phyloP scores from a whole-genome alignment of 2,113 vertebrate genomes.

The Hypanus sabinus region DNA sequence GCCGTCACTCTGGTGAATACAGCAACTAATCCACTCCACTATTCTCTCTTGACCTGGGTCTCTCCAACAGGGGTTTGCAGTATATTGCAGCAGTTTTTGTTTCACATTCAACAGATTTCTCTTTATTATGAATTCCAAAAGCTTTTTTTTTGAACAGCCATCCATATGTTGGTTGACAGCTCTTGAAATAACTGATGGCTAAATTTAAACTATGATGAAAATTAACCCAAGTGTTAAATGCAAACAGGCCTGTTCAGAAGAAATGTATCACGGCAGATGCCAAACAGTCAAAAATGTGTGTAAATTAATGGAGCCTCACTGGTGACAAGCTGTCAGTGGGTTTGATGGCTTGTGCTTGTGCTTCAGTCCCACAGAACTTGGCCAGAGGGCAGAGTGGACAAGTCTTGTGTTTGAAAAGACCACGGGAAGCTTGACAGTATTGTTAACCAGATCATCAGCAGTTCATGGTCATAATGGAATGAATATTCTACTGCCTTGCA shows the following conservation, averaged over 20 bases:
- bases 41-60: slow-evolving; percentile 60
- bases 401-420: slow-evolving; percentile 74
- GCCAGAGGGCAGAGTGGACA: slow-evolving; percentile 73
- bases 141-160: slow-evolving; percentile 53
- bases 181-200: slow-evolving; percentile 89
- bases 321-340: slow-evolving; percentile 74
- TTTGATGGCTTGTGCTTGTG: slow-evolving; percentile 66
- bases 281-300: slow-evolving; percentile 82
- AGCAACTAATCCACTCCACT: slow-evolving; percentile 71
- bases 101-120: slow-evolving; percentile 71
- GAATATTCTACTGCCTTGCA: slow-evolving; percentile 57
- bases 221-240: slow-evolving; percentile 83
- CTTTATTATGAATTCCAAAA: slow-evolving; percentile 72
- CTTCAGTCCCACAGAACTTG: slow-evolving; percentile 68
- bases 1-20: slow-evolving; percentile 70
- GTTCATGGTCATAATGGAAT: slow-evolving; percentile 77
- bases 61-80: slow-evolving; percentile 59
- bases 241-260: slow-evolving; percentile 58
- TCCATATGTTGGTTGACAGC: slow-evolving; percentile 83
- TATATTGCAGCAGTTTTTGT: slow-evolving; percentile 64
- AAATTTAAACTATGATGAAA: slow-evolving; percentile 97
- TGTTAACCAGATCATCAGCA: slow-evolving; percentile 75
- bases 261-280: slow-evolving; percentile 77
- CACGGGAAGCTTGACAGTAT: slow-evolving; percentile 73
- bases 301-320: slow-evolving; percentile 73